Base-by-base conservation (phyloP, 2,888 invertebrate species). In the Diadegma fenestrale region DNA sequence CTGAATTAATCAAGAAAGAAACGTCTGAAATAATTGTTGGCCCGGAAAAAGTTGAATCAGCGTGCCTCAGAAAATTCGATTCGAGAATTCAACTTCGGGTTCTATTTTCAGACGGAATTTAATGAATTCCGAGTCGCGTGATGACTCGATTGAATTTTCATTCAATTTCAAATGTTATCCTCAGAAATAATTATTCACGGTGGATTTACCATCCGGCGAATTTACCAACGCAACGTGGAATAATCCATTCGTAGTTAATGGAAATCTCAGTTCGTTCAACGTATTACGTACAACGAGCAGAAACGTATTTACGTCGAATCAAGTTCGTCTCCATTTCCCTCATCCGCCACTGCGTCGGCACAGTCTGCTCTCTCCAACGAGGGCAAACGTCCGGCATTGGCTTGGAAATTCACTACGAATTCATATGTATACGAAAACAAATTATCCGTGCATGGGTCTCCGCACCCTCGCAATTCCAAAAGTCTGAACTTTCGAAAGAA, bases 281-380 rank as follows among this genome's bases (percentile, higher is more conserved):
- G 71, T 51, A 26, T 71, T 71, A 71, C 33, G 51, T 51, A 71
- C 26, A 71, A 33, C 48, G 48, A 30, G n/a, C n/a, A n/a, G 51
- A 71, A 71, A 71, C 71, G 71, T 19, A 71, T 71, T 71, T 71
- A 33, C 71, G 51, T 71, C 51, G 71, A 51, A 71, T n/a, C 71
- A 71, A 71, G 51, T 71, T 71, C 51, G 71, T 71, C 71, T 71
- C 71, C 4, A 51, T 51, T 71, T 51, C 48, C 51, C 51, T 51
- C n/a, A n/a, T n/a, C 19, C 33, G 12, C 3, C 64, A 10, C 64
- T 64, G 64, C n/a, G n/a, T 58, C 58, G 26, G 26, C 26, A 64
- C 64, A 19, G 33, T 64, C 37, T 37, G 37, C 14, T 58, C 54
- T 58, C 54, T 14, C 58, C 6, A 26, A 14, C 58, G 14, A 12